Evolutionary conservation across 2,888 invertebrate genomes (phyloP), one percentile per base, ranked within the genome.

Genomic region (Allygus modestus): DNA sequence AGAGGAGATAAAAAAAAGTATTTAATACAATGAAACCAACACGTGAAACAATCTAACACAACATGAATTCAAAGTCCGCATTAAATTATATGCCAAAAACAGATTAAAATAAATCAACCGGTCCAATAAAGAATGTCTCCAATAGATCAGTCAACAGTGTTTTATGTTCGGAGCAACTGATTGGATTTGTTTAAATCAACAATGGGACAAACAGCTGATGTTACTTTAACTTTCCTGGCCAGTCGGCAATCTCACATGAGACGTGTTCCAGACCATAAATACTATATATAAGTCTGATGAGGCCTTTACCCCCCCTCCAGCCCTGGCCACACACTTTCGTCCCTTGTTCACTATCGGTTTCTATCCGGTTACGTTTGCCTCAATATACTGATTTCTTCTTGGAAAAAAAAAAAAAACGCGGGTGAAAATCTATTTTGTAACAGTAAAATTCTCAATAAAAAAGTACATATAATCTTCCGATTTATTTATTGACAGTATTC

Each of bases 141-240:
- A 15, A 58, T 58, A 58, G 65, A 65, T 65, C 65, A 28, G 31
- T 65, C 65, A 65, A 28, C 65, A 31, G 65, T 65, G 31, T 65
- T 65, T 65, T 65, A 65, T 65, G 65, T 65, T 31, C 65, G 23
- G 12, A 65, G 17, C 65, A 65, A 15, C 65, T 65, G 65, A 65
- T 65, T 65, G 65, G 65, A 31, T 28, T 65, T 65, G 65, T 65
- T 65, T 65, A 65, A 65, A 65, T 65, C 65, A 65, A 65, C 65
- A 65, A 65, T 65, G 65, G 65, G 28, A 65, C 65, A 65, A 65
- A 65, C 65, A 65, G 65, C 65, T 65, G 65, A 65, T 65, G 26
- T 31, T 1, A 65, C 65, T 65, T 65, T 28, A 28, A 65, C 65
- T 65, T 65, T 65, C 65, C 26, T 28, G 65, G 65, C 26, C 15